Base-by-base conservation (phyloP, 1,140 invertebrate genomes). In the Mercenaria mercenaria region DNA sequence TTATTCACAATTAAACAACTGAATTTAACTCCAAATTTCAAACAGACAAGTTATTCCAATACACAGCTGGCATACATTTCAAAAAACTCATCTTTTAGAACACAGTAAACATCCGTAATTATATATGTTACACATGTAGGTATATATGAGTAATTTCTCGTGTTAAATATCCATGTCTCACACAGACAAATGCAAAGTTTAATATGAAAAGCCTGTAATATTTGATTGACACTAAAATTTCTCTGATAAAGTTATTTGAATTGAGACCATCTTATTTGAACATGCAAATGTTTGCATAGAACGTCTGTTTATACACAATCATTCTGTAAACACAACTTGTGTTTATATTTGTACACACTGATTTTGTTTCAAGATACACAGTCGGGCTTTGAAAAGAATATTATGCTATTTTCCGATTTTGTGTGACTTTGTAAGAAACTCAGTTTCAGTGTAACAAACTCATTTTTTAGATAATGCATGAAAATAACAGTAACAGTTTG, bases 241-340 rank as follows among this genome's bases (percentile, higher is more conserved):
- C 77, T 88, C 86, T 88, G 86, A 88, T 88, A 88, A 88, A 88
- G 77, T 37, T 88, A 81, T 88, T 88, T 88, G 86, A 79, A 88
- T 67, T 88, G 47, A 39, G 77, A 39, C 77, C 86, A 88, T 88
- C 86, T 80, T 88, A 79, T 81, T 88, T 88, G 61, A 88, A 88
- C 86, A 88, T 88, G 74, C 86, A 69, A 69, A 56, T 88, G 86
- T 88, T 88, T 88, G 77, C 72, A 88, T 79, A 88, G 86, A 56
- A 39, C 29, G 29, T 39, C 64, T 79, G 86, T 88, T 81, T 88
- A 79, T 74, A 47, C 77, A 34, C 86, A 88, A 88, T 88, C 86
- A 81, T 69, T 88, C 64, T 69, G 86, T 81, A 88, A 88, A 88
- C 86, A 88, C 59, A 64, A 76, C 41, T 37, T 34, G 47, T 74